phyloP scores from a whole-genome alignment of 2,888 invertebrate species.

The Trimorus sp. region DNA sequence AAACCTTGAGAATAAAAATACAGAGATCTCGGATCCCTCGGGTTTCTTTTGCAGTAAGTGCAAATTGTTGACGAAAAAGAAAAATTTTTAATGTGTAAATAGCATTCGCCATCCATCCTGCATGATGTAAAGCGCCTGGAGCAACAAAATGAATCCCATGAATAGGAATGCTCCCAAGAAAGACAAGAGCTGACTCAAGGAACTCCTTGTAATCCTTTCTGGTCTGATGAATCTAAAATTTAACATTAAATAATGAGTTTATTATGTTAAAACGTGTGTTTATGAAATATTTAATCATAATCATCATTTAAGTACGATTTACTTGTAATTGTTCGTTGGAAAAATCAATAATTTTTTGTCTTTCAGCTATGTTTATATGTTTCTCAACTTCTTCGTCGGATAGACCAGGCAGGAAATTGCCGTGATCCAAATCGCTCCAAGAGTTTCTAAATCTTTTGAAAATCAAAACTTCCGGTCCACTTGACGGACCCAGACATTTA shows the following conservation, averaged over 20 bases:
- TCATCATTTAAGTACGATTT: not conserved
- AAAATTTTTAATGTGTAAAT: conserved; percentile 6
- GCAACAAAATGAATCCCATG: not conserved
- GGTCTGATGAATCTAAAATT: not conserved
- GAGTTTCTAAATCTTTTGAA: conserved; percentile 1
- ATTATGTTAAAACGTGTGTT: not conserved
- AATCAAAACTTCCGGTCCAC: not conserved
- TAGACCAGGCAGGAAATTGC: not conserved
- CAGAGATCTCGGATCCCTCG: conserved; percentile 4
- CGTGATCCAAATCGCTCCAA: not conserved
- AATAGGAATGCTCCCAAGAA: not conserved
- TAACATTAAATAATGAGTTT: not conserved
- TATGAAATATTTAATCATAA: not conserved
- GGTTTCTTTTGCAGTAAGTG: not conserved
- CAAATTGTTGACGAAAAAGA: not conserved
- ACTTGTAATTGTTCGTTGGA: not conserved
- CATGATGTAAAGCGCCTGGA: conserved; percentile 7
- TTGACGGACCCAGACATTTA: conserved; percentile 1
- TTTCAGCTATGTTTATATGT: not conserved
- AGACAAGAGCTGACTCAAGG: not conserved
- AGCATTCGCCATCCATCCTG: not conserved
- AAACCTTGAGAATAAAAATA: conserved; percentile 1
- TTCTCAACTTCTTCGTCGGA: not conserved
- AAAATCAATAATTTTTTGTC: not conserved
- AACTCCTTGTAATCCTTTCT: not conserved